Evolutionary conservation across 2,113 vertebrate genomes (phyloP), one percentile per base, ranked within the genome.

Genomic region (Strix uralensis): DNA sequence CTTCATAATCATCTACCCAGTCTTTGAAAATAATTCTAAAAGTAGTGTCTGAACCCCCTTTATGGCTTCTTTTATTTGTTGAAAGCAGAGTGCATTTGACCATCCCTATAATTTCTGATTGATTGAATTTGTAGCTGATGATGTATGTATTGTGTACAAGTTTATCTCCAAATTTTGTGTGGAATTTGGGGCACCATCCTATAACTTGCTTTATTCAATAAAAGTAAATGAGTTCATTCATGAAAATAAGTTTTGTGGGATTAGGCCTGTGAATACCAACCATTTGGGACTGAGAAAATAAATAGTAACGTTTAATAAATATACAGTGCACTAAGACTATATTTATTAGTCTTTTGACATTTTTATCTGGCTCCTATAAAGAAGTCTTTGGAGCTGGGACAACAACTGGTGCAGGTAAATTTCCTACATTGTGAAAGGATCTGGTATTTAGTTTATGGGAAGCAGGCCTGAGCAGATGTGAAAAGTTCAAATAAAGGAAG

Each of bases 401-500:
- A 97, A 73, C 88, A 96, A 95, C 79, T 77, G 75, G 79, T 95
- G 96, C 98, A 98, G 98, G 98, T 98, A 98, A 97, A 98, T 95
- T 97, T 98, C 96, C 95, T 98, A 97, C 91, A 86, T 95, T 98
- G 89, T 94, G 95, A 95, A 98, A 97, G 94, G 96, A 95, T 96
- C 98, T 98, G 97, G 93, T 97, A 97, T 98, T 98, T 96, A 97
- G 96, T 98, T 98, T 98, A 98, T 97, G 98, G 98, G 97, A 98
- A 98, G 96, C 74, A 92, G 97, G 97, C 97, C 97, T 97, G 90
- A 98, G 95, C 98, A 98, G 98, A 98, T 98, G 98, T 98, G 98
- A 98, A 98, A 98, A 98, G 98, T 98, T 98, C 98, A 98, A 97
- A 98, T 97, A 98, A 98, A 98, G 98, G 98, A 98, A 98, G 97